Evolutionary conservation across 1,140 invertebrate genomes (phyloP), one percentile per base, ranked within the genome.

Genomic region (Leguminivora glycinivorella): DNA sequence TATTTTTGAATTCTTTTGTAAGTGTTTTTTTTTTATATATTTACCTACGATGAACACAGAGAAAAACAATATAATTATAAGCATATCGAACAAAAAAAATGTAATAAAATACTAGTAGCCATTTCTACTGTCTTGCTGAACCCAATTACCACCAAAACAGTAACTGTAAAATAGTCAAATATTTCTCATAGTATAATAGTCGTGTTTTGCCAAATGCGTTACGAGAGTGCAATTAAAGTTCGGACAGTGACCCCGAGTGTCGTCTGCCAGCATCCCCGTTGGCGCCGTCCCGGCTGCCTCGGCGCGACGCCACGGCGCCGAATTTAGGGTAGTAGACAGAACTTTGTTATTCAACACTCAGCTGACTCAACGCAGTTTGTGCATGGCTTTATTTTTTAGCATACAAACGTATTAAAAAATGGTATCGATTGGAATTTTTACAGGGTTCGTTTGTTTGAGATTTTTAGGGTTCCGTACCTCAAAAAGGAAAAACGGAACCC

Each of bases 281-380:
- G 58, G 58, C 58, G 58, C 58, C 58, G 17, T 9, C 26, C 14
- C 17, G 58, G 58, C 58, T 63, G 12, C 22, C 26, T 4, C 29
- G 58, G 7, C 58, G 58, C 58, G 58, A 34, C 58, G 26, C n/a
- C 14, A 4, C 9, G 58, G 58, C 58, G 58, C 58, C 58, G n/a
- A 29, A 63, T 63, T 29, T 63, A 31, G 58, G n/a, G 25, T 31
- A 63, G 56, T 60, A 60, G 58, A 63, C 58, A 29, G 14, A 19
- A 63, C 58, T 63, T 29, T 63, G 58, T 63, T 63, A 63, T 63
- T 63, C 58, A 63, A 63, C 58, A 63, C 58, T 63, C 58, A 63
- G 26, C n/a, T 34, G 58, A 63, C 26, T 63, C 58, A 63, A 63
- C 7, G 58, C 58, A 17, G 25, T 29, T 34, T 63, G 26, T 10